These are phyloP conservation scores for Erpobdella octoculata DNA, from an alignment of 2,888 invertebrate species.

Conservation along the genomic window DNA sequence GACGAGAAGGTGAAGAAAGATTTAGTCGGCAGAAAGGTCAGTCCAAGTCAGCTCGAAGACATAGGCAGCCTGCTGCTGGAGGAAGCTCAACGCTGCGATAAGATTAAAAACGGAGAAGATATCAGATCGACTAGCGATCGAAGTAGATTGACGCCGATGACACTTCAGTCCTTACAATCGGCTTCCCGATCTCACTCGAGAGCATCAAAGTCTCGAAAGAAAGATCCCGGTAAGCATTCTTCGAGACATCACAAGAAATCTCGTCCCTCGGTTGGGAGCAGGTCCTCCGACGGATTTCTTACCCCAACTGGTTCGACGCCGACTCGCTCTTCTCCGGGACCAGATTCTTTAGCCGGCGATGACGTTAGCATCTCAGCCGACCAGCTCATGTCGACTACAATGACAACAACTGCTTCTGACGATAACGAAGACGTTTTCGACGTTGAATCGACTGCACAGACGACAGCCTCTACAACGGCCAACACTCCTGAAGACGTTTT, in stretches of 20 bases:
- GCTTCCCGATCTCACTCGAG: not conserved
- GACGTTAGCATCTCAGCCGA: not conserved
- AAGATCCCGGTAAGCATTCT: not conserved
- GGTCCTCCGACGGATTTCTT: not conserved
- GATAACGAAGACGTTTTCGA: not conserved
- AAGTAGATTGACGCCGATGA: not conserved
- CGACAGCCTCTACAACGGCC: slow-evolving; percentile 10
- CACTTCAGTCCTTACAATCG: not conserved
- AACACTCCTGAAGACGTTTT: slow-evolving; percentile 21
- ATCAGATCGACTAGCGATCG: not conserved
- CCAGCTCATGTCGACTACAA: not conserved
- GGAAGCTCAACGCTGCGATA: slow-evolving; percentile 9
- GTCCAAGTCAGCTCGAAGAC: slow-evolving; percentile 21
- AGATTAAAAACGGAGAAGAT: not conserved
- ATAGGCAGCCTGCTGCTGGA: slow-evolving; percentile 11
- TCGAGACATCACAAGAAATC: not conserved
- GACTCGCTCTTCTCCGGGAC: not conserved
- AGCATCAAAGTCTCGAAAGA: not conserved
- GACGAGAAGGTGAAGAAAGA: slow-evolving; percentile 17
- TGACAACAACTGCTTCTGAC: not conserved
- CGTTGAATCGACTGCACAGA: not conserved
- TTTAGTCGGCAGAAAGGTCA: not conserved
- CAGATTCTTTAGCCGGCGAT: not conserved
- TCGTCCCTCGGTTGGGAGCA: not conserved
- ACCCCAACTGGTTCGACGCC: slow-evolving; percentile 10